Evolutionary conservation across 2,113 vertebrate species (phyloP).

Genomic region (Paedocypris sp.): DNA sequence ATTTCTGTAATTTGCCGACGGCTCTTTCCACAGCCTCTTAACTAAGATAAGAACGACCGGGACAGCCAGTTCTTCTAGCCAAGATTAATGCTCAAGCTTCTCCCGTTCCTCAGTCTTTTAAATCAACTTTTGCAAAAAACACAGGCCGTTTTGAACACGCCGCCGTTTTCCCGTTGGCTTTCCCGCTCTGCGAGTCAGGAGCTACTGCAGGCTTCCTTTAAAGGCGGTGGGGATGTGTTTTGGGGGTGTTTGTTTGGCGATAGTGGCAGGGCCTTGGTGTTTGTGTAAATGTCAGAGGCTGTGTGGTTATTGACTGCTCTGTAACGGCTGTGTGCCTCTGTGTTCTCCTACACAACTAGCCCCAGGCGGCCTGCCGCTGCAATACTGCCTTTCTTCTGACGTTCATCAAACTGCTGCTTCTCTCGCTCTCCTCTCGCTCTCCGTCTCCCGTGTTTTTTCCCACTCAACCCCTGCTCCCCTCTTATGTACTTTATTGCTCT

Average conservation of each 20-base stretch:
- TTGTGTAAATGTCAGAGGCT: slow-evolving; percentile 44
- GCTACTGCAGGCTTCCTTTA: slow-evolving; percentile 25
- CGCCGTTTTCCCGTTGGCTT: background rate
- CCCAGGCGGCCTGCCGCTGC: slow-evolving; percentile 32
- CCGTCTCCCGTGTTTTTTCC: background rate
- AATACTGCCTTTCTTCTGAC: slow-evolving; percentile 45
- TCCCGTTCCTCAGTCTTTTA: slow-evolving; percentile 31
- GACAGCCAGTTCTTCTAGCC: slow-evolving; percentile 21
- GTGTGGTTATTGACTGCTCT: slow-evolving; percentile 39
- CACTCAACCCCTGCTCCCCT: slow-evolving; percentile 7
- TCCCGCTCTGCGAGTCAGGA: background rate
- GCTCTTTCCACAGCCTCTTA: slow-evolving; percentile 13
- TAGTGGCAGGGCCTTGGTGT: slow-evolving; percentile 42
- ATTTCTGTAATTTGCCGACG: slow-evolving; percentile 22
- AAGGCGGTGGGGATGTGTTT: slow-evolving; percentile 32
- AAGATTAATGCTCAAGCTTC: background rate
- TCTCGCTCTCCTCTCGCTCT: background rate
- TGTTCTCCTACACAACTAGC: slow-evolving; percentile 38
- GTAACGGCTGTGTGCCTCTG: slow-evolving; percentile 32
- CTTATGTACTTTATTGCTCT: background rate
- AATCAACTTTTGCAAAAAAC: slow-evolving; percentile 6
- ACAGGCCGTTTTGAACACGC: background rate
- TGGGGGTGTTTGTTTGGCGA: slow-evolving; percentile 44
- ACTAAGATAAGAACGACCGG: slow-evolving; percentile 22
- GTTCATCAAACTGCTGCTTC: slow-evolving; percentile 28